Percentiles rank a stretch among this genome's conserved stretches.
phyloP scores from a whole-genome alignment of 2,888 invertebrate species.

The Eilema caniola region DNA sequence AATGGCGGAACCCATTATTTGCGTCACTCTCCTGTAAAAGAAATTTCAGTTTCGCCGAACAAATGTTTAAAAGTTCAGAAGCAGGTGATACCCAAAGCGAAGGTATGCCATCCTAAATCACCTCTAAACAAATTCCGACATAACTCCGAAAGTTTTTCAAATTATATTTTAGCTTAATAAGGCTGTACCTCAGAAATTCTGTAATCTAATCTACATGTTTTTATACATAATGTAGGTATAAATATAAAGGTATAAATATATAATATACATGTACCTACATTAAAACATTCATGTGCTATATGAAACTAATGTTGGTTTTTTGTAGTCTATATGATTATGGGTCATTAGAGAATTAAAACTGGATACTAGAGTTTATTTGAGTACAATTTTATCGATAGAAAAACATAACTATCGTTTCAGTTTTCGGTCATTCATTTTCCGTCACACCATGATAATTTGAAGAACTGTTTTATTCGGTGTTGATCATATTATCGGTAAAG shows the following conservation, averaged over 20 bases:
- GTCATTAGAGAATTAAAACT: neutral
- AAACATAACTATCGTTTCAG: too few species aligned
- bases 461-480: too few species aligned
- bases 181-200: neutral
- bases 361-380: too few species aligned
- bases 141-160: slow-evolving; percentile 5
- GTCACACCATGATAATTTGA: too few species aligned
- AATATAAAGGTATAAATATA: too few species aligned
- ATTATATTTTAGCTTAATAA: neutral
- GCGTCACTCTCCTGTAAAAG: neutral
- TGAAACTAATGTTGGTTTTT: too few species aligned
- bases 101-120: slow-evolving; percentile 22
- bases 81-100: slow-evolving; percentile 20
- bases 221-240: too few species aligned
- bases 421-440: too few species aligned
- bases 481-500: too few species aligned
- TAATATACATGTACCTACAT: neutral
- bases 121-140: slow-evolving; percentile 17
- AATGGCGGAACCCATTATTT: neutral
- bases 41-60: slow-evolving; percentile 6
- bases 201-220: neutral
- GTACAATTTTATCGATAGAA: too few species aligned
- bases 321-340: too few species aligned
- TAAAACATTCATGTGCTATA: too few species aligned
- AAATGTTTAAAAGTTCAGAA: slow-evolving; percentile 21